Conservation (phyloP, 2,888 invertebrate species). For the Ischnura elegans region DNA sequence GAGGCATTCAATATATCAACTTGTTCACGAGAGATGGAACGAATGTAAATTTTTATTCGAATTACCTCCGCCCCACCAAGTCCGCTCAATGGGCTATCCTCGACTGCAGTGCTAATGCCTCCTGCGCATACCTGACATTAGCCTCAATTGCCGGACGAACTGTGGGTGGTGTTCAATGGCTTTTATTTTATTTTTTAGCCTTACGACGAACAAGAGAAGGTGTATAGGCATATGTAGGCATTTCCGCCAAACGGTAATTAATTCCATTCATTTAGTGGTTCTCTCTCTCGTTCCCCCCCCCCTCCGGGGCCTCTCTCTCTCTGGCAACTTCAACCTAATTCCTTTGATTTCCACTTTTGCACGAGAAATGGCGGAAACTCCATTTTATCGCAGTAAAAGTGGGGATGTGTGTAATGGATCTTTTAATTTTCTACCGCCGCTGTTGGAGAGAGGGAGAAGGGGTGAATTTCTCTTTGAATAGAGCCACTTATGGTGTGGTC, state of each 20-base stretch:
- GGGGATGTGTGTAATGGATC: not conserved
- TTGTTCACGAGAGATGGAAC: too few relatives aligned
- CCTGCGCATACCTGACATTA: not conserved
- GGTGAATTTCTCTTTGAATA: not conserved
- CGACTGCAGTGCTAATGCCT: not conserved
- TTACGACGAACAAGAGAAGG: not conserved
- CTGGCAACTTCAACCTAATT: not conserved
- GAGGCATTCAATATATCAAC: too few relatives aligned
- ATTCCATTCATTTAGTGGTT: not conserved
- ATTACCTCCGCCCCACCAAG: too few relatives aligned
- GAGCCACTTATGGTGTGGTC: conserved; percentile 13
- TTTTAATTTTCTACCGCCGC: not conserved
- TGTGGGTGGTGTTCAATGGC: not conserved
- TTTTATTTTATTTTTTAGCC: too few relatives aligned
- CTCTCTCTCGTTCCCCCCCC: too few relatives aligned
- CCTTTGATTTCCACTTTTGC: not conserved
- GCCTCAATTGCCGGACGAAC: not conserved
- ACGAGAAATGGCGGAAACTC: not conserved
- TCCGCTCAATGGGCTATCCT: too few relatives aligned
- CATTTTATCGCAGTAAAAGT: not conserved
- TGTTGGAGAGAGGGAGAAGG: too few relatives aligned
- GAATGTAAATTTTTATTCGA: too few relatives aligned
- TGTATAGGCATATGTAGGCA: too few relatives aligned
- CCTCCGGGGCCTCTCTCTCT: too few relatives aligned
- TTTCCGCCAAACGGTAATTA: not conserved